Evolutionary conservation across 2,888 invertebrate genomes (phyloP), one percentile per base, ranked within the genome.

Genomic region (Callinectes sapidus): DNA sequence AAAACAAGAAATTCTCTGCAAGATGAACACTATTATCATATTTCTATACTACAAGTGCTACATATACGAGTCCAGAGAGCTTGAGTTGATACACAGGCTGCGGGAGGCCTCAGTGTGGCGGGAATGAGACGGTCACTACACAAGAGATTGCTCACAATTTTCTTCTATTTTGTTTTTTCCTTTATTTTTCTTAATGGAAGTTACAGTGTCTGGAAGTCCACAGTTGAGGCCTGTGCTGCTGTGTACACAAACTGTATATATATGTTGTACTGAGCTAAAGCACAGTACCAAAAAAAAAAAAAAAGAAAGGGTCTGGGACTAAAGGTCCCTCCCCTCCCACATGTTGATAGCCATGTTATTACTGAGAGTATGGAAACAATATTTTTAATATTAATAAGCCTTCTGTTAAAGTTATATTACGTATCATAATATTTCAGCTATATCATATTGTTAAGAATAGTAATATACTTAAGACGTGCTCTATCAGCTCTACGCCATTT

Each of bases 391-490:
- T 89, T 94, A 91, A 92, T 94, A 94, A 94, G 93, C 92, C 92
- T 94, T 94, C 93, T 94, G 93, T 94, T 94, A 94, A 94, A 94
- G 93, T 94, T 94, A 94, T 94, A 94, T 92, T 94, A 92, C 93
- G 93, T 92, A 94, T 94, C 92, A 94, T 92, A 92, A 94, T 94
- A 94, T 94, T 94, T 94, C 93, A 94, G 91, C 93, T 94, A 94
- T 94, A 94, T 94, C 93, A 94, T 94, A 94, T 94, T 94, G 93
- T 94, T 94, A 94, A 94, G 93, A 94, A 90, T 94, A 92, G 92
- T 94, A 92, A 89, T 94, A 90, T 94, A 93, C 91, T 90, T 93
- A 91, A 91, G 91, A 91, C 93, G 90, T 90, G 92, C 91, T 93
- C 89, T 93, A 93, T 91, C 93, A 91, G 91, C 91, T 91, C 87